Base-by-base conservation (phyloP, 2,888 invertebrate species). In the Pristionchus fissidentatus region DNA sequence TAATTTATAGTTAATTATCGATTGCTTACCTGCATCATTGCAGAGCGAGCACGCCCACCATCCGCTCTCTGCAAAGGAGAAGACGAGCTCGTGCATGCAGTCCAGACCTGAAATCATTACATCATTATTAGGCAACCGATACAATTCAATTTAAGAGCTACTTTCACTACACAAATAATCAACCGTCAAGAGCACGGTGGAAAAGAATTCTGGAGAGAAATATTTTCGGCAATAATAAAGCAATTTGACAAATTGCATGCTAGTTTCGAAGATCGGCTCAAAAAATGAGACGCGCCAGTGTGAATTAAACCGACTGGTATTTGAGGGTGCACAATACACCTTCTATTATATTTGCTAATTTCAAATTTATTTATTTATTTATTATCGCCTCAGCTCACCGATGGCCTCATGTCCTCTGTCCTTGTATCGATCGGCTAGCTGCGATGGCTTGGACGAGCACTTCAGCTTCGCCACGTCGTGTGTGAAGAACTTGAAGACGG, bases 1-100 rank as follows among this genome's bases (percentile, higher is more conserved):
- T n/a, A n/a, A n/a, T n/a, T n/a, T n/a, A n/a, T n/a, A 55, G 5
- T 15, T 55, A 55, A 55, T 13, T 55, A 55, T 55, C 7, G n/a
- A n/a, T n/a, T 55, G n/a, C 29, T 60, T 19, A 66, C 66, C 66
- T 19, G 80, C 84, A 10, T 84, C 87, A 62, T 87, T 84, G 81
- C 89, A 89, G 15, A 87, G 82, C 43, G 86, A 85, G 75, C 89
- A 89, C 3, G 85, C 82, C 89, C 89, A 89, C 79, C 87, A 84
- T 8, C 84, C 85, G 8, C 55, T 8, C 38, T 52, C 57, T 13
- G 62, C 52, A 60, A 77, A 85, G 15, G 83, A 57, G 29, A 85
- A 84, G 7, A 83, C 83, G 29, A 86, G 43, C 83, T 87, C 87
- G 52, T 85, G 80, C 3, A 87, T 55, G 38, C 83, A 83, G 10